Percentiles rank a stretch among this genome's conserved stretches.
phyloP scores from a whole-genome alignment of 2,797 vertebrate genomes.

The Percopsis omiscomaycus region DNA sequence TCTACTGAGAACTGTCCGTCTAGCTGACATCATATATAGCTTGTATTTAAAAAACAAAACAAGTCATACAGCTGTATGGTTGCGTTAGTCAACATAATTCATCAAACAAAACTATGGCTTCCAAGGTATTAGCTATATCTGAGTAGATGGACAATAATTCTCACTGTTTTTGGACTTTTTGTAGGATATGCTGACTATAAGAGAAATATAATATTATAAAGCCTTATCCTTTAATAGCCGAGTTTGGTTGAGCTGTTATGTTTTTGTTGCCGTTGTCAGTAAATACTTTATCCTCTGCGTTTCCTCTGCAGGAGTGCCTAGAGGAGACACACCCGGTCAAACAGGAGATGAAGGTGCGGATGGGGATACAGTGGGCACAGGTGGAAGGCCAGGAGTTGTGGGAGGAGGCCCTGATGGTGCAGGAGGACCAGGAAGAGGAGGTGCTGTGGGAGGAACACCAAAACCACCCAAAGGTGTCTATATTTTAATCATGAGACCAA shows the following conservation, averaged over 20 bases:
- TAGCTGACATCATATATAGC: no score
- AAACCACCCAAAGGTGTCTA: constrained; percentile 61
- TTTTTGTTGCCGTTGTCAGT: background rate
- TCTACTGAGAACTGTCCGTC: no score
- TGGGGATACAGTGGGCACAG: constrained; percentile 42
- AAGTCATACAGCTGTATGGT: no score
- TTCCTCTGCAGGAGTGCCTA: constrained; percentile 62
- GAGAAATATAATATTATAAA: no score
- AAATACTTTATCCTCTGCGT: background rate
- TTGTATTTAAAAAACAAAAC: no score
- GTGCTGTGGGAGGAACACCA: constrained; percentile 52
- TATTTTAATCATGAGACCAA: background rate
- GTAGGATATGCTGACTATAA: no score
- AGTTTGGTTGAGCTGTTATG: background rate
- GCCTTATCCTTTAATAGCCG: no score
- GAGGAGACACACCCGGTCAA: constrained; percentile 76
- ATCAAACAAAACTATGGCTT: no score
- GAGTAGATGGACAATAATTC: no score
- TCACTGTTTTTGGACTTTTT: no score
- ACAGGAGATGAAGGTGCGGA: constrained; percentile 66
- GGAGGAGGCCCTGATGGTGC: constrained; percentile 32
- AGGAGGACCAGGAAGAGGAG: constrained; percentile 29
- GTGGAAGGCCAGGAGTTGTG: constrained; percentile 34
- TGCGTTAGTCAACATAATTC: no score
- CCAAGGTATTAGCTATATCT: no score